Conservation (phyloP, 2,113 vertebrate species). For the Channa argus region DNA sequence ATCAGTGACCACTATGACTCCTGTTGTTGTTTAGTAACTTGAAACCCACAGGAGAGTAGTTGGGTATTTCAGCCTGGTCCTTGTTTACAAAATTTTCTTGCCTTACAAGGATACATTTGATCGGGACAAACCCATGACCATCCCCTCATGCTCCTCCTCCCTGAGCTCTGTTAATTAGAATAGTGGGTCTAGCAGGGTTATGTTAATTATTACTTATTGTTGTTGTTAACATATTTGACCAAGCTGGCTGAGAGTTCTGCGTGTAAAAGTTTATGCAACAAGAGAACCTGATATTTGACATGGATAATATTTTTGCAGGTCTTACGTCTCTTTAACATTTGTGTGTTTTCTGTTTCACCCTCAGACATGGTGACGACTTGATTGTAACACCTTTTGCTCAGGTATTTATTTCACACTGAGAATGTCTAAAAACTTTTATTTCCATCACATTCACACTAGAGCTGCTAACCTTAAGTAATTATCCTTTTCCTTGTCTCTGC, state of each 20-base stretch:
- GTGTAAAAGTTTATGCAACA: neutral
- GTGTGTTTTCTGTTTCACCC: neutral
- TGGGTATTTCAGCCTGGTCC: neutral
- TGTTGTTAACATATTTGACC: neutral
- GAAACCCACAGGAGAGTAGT: slow-evolving; percentile 1
- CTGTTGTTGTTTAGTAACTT: slow-evolving; percentile 2
- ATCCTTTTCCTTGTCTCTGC: no score
- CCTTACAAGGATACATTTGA: slow-evolving; percentile 28
- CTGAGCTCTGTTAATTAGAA: slow-evolving; percentile 24
- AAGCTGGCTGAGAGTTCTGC: neutral
- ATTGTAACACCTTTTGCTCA: slow-evolving; percentile 99
- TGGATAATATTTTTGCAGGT: neutral
- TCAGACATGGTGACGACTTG: slow-evolving; percentile 97
- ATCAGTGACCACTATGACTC: neutral
- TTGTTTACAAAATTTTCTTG: neutral
- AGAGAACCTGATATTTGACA: neutral
- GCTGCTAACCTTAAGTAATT: no score
- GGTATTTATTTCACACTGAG: slow-evolving; percentile 67
- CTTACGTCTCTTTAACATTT: neutral
- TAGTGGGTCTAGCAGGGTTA: slow-evolving; percentile 7
- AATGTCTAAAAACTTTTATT: neutral
- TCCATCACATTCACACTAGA: no score
- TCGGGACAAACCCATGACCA: neutral
- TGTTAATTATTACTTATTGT: neutral
- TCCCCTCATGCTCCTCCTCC: neutral